These are phyloP conservation scores for Drosophila fungiperda DNA, from an alignment of 2,888 invertebrate species.

Conservation along the genomic window DNA sequence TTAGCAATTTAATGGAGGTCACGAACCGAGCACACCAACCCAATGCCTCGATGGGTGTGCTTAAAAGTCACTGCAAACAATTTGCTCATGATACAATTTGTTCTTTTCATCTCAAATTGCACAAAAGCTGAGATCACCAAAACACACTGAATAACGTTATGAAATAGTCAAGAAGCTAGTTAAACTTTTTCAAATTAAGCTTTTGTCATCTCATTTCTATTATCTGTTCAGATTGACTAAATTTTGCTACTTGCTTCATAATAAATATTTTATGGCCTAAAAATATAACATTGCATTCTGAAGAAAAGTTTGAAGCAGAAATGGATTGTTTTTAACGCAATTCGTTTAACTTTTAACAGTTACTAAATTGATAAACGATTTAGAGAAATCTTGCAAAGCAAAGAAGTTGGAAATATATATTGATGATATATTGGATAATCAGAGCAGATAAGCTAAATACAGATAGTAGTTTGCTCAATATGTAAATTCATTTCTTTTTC, in stretches of 20 bases:
- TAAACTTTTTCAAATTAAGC: not conserved
- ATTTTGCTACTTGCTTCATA: not conserved
- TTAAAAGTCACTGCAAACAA: constrained; percentile 41
- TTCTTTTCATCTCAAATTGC: constrained; percentile 37
- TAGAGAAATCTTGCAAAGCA: not conserved
- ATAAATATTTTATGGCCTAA: not conserved
- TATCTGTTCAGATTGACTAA: not conserved
- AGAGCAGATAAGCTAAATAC: too few species aligned
- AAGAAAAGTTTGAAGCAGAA: not conserved
- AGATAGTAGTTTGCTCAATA: not conserved
- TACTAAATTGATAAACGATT: not conserved
- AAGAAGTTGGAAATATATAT: not conserved
- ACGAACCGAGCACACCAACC: constrained; percentile 40
- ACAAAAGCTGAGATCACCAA: constrained; percentile 18
- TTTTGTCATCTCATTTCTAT: not conserved
- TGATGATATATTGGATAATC: not conserved
- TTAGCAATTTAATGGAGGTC: constrained; percentile 56
- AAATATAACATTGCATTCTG: not conserved
- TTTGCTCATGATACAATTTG: constrained; percentile 44
- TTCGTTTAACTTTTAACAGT: not conserved
- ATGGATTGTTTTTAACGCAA: not conserved
- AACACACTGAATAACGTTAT: constrained; percentile 6
- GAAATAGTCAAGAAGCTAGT: not conserved
- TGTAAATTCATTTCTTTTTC: not conserved
- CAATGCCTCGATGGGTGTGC: constrained; percentile 49